A percentile compares a stretch with the other conserved stretches of the same genome.
Conservation (phyloP, 2,797 vertebrate genomes). For the Periparus ater region DNA sequence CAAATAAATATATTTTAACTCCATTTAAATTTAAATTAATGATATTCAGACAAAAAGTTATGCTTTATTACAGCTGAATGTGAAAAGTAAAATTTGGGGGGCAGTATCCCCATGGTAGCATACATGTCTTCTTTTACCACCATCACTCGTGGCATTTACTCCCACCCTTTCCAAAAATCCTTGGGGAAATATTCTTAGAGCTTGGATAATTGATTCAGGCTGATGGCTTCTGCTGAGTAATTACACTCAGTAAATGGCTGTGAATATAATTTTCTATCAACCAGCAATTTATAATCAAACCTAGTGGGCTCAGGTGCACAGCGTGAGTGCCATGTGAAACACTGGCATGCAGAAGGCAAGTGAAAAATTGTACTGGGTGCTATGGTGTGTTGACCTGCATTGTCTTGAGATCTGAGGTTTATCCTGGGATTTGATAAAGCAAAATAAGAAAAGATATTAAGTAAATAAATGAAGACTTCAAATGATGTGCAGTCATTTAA, state of each 20-base stretch:
- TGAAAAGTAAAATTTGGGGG: background rate
- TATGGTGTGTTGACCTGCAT: background rate
- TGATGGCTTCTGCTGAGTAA: constrained; percentile 26
- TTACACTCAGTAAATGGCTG: constrained; percentile 18
- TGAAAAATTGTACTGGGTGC: background rate
- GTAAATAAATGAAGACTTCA: background rate
- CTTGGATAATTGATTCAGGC: constrained; percentile 32
- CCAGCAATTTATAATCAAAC: constrained; percentile 44
- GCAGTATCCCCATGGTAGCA: background rate
- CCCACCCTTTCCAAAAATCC: background rate
- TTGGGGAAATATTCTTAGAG: background rate
- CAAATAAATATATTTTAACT: background rate
- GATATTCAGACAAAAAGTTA: background rate
- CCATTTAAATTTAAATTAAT: background rate
- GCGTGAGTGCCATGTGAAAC: background rate
- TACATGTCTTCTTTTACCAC: background rate
- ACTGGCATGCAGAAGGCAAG: background rate
- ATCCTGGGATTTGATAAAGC: background rate
- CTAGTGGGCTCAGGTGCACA: constrained; percentile 19
- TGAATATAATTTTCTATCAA: constrained; percentile 47
- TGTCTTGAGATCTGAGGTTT: background rate
- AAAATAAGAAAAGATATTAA: background rate
- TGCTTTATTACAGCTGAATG: background rate
- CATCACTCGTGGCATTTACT: background rate
- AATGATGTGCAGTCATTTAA: background rate